Evolutionary conservation across 35 echinoderm and acorn worm genomes (phyloP), one percentile per base, ranked within the genome.

Genomic region (Apostichopus californicus): DNA sequence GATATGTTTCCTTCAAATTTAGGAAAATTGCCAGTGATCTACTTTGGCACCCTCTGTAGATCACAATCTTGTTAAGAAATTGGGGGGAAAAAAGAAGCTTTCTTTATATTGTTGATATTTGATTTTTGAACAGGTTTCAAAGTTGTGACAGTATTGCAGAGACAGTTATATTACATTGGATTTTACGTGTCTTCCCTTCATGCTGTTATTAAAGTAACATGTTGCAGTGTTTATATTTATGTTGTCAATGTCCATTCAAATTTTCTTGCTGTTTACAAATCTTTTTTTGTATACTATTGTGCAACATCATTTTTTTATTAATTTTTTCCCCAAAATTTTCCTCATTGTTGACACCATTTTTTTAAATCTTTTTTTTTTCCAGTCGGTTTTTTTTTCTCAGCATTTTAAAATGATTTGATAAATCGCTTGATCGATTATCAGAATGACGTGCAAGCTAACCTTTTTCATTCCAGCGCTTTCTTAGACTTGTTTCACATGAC

Each of bases 391-490:
- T 84, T 84, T 58, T 7, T 59, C 24, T 85, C 54, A 20, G 55
- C 20, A 20, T 85, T 58, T 83, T 83, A 24, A 84, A 85, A 54
- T 85, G 81, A 85, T 75, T 13, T 6, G 71, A 75, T 61, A 1
- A 61, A 61, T 81, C 52, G 78, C 15, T 81, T 54, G 34, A 85
- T 85, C 58, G 52, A 85, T 59, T 24, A 17, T 85, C 81, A 52
- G 81, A 85, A 55, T 85, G 81, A 85, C 54, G 81, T 85, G 81
- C 81, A 85, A 85, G 81, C 81, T 85, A 57, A 85, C 81, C 81
- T 85, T 85, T 83, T 85, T 85, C 81, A 85, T 85, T 85, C 81
- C 81, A 85, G 81, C 81, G 81, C 81, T 85, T 85, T 85, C 81
- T 85, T 85, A 58, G 81, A 85, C 57, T 58, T 8, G 81, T 85